phyloP scores from a whole-genome alignment of 2,113 vertebrate genomes.

The Oriolus oriolus region DNA sequence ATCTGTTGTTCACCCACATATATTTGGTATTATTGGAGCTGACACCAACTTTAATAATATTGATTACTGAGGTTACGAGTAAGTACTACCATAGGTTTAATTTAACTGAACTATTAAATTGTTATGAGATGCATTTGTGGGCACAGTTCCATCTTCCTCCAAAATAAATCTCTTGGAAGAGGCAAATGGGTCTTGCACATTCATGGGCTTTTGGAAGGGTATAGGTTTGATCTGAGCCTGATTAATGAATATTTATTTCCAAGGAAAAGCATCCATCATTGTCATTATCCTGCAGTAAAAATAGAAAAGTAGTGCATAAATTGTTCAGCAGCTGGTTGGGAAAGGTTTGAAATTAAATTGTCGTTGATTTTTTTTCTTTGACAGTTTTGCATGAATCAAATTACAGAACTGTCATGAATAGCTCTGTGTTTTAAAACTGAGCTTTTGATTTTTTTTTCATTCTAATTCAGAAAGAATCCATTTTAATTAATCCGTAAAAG shows the following conservation, averaged over 20 bases:
- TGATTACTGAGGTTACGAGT: slow-evolving; percentile 56
- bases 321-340: slow-evolving; percentile 57
- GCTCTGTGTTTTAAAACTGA: slow-evolving; percentile 21
- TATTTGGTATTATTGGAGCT: slow-evolving; percentile 39
- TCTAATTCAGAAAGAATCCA: slow-evolving; percentile 9
- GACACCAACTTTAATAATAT: slow-evolving; percentile 50
- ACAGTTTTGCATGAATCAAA: slow-evolving; percentile 62
- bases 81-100: slow-evolving; percentile 50
- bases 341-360: slow-evolving; percentile 72
- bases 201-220: slow-evolving; percentile 4
- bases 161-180: slow-evolving; percentile 54
- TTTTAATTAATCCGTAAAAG: slow-evolving; percentile 1
- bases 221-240: slow-evolving; percentile 57
- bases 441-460: neutral
- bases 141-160: slow-evolving; percentile 43
- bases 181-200: slow-evolving; percentile 37
- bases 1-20: slow-evolving; percentile 41
- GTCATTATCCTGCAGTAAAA: slow-evolving; percentile 71
- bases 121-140: slow-evolving; percentile 44
- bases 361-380: slow-evolving; percentile 66
- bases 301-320: slow-evolving; percentile 65
- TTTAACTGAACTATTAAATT: slow-evolving; percentile 66
- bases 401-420: slow-evolving; percentile 40
- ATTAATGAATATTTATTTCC: slow-evolving; percentile 75
- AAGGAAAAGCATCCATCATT: slow-evolving; percentile 73